These are phyloP conservation scores for Fregata magnificens DNA, from an alignment of 2,113 vertebrate species.

Conservation along the genomic window DNA sequence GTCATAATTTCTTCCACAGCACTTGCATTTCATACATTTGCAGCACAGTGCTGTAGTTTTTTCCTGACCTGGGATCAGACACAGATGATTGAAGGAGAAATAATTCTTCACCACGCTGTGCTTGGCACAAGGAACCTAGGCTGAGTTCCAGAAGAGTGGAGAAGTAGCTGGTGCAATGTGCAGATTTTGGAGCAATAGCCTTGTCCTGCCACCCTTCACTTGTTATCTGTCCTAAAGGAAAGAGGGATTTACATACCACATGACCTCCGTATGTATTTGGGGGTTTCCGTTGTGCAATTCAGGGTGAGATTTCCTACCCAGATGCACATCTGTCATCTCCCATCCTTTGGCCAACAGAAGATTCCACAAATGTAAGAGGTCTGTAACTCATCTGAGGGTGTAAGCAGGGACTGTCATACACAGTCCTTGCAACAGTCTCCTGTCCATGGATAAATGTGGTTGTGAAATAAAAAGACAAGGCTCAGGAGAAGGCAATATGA, in stretches of 20 bases:
- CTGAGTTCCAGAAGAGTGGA: not conserved
- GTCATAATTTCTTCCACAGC: not conserved
- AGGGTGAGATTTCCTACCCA: conserved; percentile 8
- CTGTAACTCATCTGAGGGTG: not conserved
- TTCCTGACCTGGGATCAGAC: conserved; percentile 5
- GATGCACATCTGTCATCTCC: not conserved
- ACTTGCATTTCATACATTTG: not conserved
- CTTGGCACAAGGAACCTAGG: not conserved
- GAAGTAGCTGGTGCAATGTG: not conserved
- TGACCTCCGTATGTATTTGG: not conserved
- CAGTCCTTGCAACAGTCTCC: not conserved
- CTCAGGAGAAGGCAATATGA: not conserved
- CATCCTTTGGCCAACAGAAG: not conserved
- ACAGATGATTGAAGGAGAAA: not conserved
- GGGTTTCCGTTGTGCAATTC: not conserved
- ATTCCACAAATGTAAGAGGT: not conserved
- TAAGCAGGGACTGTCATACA: not conserved
- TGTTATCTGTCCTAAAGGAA: not conserved
- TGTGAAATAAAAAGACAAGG: not conserved
- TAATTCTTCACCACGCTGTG: not conserved
- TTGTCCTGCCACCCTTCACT: not conserved
- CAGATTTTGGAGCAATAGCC: not conserved
- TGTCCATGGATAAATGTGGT: not conserved
- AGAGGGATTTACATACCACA: not conserved
- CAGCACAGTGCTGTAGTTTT: not conserved